These are phyloP conservation scores for Miltochrista miniata DNA, from an alignment of 2,888 invertebrate genomes.

Conservation along the genomic window DNA sequence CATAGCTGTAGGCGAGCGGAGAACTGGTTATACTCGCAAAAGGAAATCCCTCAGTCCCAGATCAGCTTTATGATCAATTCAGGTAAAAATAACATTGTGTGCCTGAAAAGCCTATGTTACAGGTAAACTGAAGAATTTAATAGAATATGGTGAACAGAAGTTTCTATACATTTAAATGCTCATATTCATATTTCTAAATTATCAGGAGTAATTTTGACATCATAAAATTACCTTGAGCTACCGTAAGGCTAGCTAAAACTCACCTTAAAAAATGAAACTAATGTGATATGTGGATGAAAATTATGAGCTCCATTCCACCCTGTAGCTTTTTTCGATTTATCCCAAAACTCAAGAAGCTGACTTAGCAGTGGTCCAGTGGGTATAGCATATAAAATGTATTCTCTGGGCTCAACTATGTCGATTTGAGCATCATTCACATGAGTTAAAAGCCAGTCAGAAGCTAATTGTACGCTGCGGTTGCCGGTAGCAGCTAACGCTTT, in stretches of 20 bases:
- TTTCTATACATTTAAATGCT: no score
- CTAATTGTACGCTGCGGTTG: conserved; percentile 93
- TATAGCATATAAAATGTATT: conserved; percentile 94
- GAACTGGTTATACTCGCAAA: no score
- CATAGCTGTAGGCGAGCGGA: no score
- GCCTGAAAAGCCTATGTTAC: no score
- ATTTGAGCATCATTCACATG: conserved; percentile 93
- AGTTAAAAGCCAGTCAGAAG: conserved; percentile 95
- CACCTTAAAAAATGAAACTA: conserved; percentile 95
- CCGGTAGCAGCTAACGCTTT: conserved; percentile 96
- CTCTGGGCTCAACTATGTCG: conserved; percentile 90
- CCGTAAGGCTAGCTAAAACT: neutral
- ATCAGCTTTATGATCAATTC: no score
- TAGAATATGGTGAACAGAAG: no score
- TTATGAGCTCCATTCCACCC: conserved; percentile 97
- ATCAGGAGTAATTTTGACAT: no score
- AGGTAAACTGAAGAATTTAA: no score
- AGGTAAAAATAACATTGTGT: no score
- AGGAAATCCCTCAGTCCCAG: no score
- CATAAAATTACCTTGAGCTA: no score
- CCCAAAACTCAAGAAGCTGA: conserved; percentile 90
- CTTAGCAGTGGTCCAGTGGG: conserved; percentile 90
- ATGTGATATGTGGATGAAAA: conserved; percentile 94
- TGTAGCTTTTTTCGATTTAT: conserved; percentile 87
- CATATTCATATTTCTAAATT: no score